Base-by-base conservation (phyloP, 1,140 invertebrate species). In the Apocrypta bakeri region DNA sequence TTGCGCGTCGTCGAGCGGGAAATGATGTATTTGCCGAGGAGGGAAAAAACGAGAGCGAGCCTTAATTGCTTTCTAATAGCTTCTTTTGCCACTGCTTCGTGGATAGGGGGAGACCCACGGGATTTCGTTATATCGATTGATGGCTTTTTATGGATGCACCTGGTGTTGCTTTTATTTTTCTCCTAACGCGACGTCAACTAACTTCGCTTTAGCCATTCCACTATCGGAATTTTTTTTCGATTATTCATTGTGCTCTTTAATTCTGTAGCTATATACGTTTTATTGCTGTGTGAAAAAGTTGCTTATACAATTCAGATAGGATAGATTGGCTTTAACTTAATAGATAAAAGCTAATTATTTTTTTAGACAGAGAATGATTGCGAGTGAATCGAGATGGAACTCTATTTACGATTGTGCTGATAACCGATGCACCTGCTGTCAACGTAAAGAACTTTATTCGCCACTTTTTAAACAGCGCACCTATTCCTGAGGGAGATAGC, bases 11-110 rank as follows among this genome's bases (percentile, higher is more conserved):
- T 48, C 48, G 72, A 77, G 24, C 17, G 73, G 64, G 17, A 31
- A 77, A 82, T 82, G 69, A 48, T 33, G 9, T 64, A 64, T 79
- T 81, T 48, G 29, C 61, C 31, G 29, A 29, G 25, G 42, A 17
- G 40, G 56, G 37, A 63, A 33, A 63, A 33, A 31, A 9, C 31
- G 12, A 27, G 8, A 63, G 14, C 31, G 31, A 24, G 17, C n/a
- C 37, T 79, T 72, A 79, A 79, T 79, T 71, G 78, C 68, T 79
- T 61, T 79, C 40, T 79, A 79, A 79, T 72, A 21, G 48, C 29
- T 72, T 33, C 76, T 72, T 61, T 79, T 12, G 11, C 8, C 48
- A 25, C 25, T 33, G 25, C 12, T 77, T 66, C 25, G 31, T 1
- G 42, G 14, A 37, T 37, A 17, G 42, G 14, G 4, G 17, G 4